Evolutionary conservation across 2,113 vertebrate genomes (phyloP), one percentile per base, ranked within the genome.

Genomic region (Lycaon pictus): DNA sequence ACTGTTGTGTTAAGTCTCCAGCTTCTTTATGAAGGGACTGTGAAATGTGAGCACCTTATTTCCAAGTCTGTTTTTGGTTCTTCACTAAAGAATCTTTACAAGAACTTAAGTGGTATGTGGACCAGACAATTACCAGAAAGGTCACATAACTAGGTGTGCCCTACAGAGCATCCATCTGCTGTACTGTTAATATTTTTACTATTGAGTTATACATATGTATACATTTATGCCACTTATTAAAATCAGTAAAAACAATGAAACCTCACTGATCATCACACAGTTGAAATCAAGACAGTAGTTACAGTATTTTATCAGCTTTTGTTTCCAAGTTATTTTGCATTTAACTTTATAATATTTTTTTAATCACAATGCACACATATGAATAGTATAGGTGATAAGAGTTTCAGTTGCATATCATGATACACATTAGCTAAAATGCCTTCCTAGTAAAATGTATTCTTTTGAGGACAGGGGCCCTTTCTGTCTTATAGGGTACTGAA

Each of bases 211-310:
- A 93, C n/a, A 67, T 20, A 32, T 32, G 2, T 67, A 79, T 71
- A 55, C 60, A 51, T 71, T 29, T 81, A 79, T 86, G 48, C 20
- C 69, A 77, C n/a, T 90, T 97, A 81, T 88, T 93, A 77, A 94
- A 94, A 88, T 92, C 11, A 87, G 7, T 48, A 88, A 88, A 23
- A 92, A 88, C 4, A 76, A 80, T n/a, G 16, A 90, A 96, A 91
- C 9, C 16, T 3, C 93, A 51, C 72, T 88, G 65, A 84, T 48
- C 80, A 37, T 67, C 58, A 35, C 63, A 65, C 15, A 85, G 22
- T 58, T 96, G 71, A 93, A 82, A 86, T 82, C 48, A 77, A 88
- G 27, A 77, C 15, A 84, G 29, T 22, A 93, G 22, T 76, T n/a
- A 65, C 0, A 77, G 27, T n/a, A 82, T 62, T 93, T 95, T 88